Evolutionary conservation across 2,113 vertebrate species (phyloP), one percentile per base, ranked within the genome.

Genomic region (Onychostoma macrolepis): DNA sequence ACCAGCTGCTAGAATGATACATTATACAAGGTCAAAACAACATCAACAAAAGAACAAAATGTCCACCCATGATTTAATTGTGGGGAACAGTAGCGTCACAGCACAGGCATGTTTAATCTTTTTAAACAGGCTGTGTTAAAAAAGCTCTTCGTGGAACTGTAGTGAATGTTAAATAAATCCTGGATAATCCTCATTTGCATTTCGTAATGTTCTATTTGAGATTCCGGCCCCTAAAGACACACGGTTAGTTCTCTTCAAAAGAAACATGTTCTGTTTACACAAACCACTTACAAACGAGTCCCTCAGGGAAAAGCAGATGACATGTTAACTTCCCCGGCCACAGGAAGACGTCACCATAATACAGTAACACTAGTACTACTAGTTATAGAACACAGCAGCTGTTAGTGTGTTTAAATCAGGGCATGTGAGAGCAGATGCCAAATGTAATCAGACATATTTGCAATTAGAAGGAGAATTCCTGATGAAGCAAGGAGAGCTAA

Each of bases 241-340:
- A 50, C 3, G 33, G 21, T 86, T 86, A 88, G 88, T 91, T 4
- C 81, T 71, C 53, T 83, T 50, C 61, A 65, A 24, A 7, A 69
- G 53, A 43, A 85, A 50, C 86, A 84, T 75, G 89, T 90, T 82
- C 87, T 92, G 92, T 93, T 91, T 92, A 91, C 90, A 93, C 87
- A 91, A 83, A 86, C 76, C 30, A 88, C 92, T 90, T 83, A 90
- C 91, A 93, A 94, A 93, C 91, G 50, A 94, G 90, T 91, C 91
- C 93, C 93, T 63, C 21, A 88, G 93, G 90, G 89, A 85, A 80
- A 90, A 92, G 89, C 63, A 3, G 53, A 87, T 77, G 24, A 69
- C 58, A 87, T 56, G 56, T 80, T 85, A 90, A 88, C 90, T 91
- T 85, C 75, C 61, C 61, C 45, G 85, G 90, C 83, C 80, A 72